phyloP scores from a whole-genome alignment of 92 coral and sea anemone genomes.

The Epizoanthus illoricatus region DNA sequence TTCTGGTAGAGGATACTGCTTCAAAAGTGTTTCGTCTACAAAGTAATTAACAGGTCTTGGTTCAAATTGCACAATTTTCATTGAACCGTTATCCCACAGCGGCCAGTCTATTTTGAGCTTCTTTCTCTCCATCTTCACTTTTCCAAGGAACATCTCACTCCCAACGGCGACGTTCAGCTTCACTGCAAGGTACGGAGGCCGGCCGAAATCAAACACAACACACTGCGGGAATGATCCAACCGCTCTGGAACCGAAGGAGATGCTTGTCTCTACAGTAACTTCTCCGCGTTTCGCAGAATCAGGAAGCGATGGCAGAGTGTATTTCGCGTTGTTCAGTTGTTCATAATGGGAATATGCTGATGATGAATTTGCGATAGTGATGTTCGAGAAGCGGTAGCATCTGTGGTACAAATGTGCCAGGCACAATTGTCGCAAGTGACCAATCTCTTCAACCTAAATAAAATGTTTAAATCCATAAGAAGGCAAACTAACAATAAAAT shows the following conservation, averaged over 20 bases:
- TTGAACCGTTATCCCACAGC: conserved; percentile 47
- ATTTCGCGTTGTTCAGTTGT: conserved; percentile 7
- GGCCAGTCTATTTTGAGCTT: conserved; percentile 29
- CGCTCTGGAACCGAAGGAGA: conserved; percentile 49
- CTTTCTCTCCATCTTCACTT: conserved; percentile 31
- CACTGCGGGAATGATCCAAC: conserved; percentile 71
- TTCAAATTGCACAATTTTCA: conserved; percentile 49
- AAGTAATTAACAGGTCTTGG: conserved; percentile 36
- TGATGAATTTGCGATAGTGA: conserved; percentile 14
- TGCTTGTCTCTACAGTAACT: conserved; percentile 34
- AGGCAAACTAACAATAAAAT: conserved; percentile 2
- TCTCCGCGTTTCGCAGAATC: conserved; percentile 17
- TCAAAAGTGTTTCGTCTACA: conserved; percentile 33
- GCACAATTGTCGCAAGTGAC: conserved; percentile 49
- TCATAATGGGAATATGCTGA: conserved; percentile 10
- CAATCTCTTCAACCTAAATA: conserved; percentile 43
- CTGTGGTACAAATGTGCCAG: conserved; percentile 46
- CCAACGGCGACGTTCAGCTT: conserved; percentile 62
- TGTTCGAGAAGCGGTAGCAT: conserved; percentile 45
- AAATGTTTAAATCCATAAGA: neutral
- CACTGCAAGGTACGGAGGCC: conserved; percentile 52
- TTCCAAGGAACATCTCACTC: conserved; percentile 37
- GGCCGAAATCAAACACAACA: conserved; percentile 74
- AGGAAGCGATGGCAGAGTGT: conserved; percentile 8
- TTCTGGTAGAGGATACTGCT: conserved; percentile 49